Base-by-base conservation (phyloP, 2,888 invertebrate genomes). In the Apodemia duryi region DNA sequence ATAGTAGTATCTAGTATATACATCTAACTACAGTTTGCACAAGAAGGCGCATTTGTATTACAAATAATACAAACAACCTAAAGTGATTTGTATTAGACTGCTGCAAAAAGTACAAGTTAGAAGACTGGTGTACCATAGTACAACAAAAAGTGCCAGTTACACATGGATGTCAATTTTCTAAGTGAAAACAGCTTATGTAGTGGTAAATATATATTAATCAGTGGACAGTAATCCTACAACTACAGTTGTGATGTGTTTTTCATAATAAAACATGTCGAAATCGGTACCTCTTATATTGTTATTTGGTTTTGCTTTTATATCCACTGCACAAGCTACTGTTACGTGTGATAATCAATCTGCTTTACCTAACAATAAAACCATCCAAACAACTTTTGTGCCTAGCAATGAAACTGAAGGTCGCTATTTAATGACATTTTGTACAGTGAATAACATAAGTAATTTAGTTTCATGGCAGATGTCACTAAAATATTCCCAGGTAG, bases 341-440 rank as follows among this genome's bases (percentile, higher is more conserved):
- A 62, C 65, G 66, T 38, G 76, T 74, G 21, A 64, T 71, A 35
- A 71, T 73, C 64, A 74, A 46, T 54, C n/a, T n/a, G 69, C 69
- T 21, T 72, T 65, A 64, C 85, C 85, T 68, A 77, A 72, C 60
- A 72, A 77, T n/a, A 65, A 61, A 10, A 69, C 60, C 4, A 62
- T 52, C 13, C 38, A 64, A 6, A 69, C 76, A 65, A 73, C 74
- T 9, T 75, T 85, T 41, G 70, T 66, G 46, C 77, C 77, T 0
- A 72, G 77, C 0, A 21, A 54, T 1, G 80, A 79, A 49, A 49
- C 49, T n/a, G 49, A 49, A n/a, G 49, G 49, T n/a, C 49, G 49
- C 6, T 49, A 49, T 49, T 4, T 49, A n/a, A 0, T 49, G n/a
- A 4, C 6, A 49, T 49, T 4, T n/a, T 49, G 49, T 51, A 46